Conservation (phyloP, 2,888 invertebrate genomes). For the Eutolmus rufibarbis region DNA sequence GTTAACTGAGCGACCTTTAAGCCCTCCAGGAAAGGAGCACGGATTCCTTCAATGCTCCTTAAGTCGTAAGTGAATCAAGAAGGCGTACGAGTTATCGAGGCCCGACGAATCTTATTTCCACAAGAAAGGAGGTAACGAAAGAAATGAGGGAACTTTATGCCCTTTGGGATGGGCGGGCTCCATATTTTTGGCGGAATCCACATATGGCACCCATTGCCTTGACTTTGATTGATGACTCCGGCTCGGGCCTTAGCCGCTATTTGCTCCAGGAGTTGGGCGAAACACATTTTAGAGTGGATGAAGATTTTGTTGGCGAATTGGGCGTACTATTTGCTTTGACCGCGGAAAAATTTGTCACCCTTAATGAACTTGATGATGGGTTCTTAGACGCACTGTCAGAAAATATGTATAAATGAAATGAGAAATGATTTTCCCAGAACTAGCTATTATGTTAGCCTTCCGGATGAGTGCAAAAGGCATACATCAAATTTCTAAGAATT, state of each 20-base stretch:
- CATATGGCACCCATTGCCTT: conserved; percentile 53
- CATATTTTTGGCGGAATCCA: conserved; percentile 55
- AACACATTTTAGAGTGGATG: conserved; percentile 54
- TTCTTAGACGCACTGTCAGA: conserved; percentile 42
- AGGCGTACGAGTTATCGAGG: not conserved
- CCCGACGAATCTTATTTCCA: not conserved
- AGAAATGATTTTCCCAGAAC: not conserved
- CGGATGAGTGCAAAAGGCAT: not conserved
- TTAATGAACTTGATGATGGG: conserved; percentile 60
- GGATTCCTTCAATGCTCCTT: conserved; percentile 51
- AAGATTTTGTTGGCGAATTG: conserved; percentile 60
- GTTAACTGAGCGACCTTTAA: conserved; percentile 55
- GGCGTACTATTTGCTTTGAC: conserved; percentile 55
- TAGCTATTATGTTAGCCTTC: not conserved
- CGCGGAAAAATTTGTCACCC: conserved; percentile 56
- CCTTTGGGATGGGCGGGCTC: conserved; percentile 36
- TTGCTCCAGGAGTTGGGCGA: conserved; percentile 55
- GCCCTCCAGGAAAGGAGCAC: conserved; percentile 56
- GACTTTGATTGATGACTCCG: conserved; percentile 44
- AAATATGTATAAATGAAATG: conserved; percentile 26
- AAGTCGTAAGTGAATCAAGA: not conserved
- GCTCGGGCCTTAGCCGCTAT: conserved; percentile 50
- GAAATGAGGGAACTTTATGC: not conserved
- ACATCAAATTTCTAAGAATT: not conserved
- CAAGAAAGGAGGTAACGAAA: not conserved